Evolutionary conservation across 2,888 invertebrate species (phyloP).

Genomic region (Aelia acuminata): DNA sequence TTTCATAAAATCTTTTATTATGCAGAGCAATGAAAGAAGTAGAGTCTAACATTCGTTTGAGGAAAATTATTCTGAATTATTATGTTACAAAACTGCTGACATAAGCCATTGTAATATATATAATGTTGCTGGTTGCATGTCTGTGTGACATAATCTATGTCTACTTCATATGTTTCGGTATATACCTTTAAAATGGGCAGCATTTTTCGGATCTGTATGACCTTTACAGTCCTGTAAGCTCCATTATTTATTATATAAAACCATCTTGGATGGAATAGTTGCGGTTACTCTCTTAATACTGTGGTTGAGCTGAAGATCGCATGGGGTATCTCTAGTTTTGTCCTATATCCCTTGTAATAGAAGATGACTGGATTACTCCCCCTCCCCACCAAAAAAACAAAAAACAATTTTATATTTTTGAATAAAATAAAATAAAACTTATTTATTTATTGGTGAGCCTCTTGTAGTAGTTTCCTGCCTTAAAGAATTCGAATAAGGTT

Average conservation of each 20-base stretch:
- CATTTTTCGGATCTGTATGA: neutral
- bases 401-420: no score
- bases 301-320: neutral
- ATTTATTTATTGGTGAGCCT: no score
- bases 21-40: no score
- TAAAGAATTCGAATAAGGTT: no score
- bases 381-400: no score
- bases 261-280: constrained; percentile 22
- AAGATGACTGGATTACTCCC: no score
- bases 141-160: neutral
- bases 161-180: neutral
- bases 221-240: neutral
- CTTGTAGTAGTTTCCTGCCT: no score
- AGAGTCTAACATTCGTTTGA: neutral
- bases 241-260: neutral
- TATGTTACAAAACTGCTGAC: neutral
- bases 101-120: neutral
- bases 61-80: neutral
- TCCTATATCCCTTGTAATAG: no score
- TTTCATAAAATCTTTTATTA: no score
- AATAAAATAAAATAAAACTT: no score
- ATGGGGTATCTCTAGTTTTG: no score
- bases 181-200: neutral
- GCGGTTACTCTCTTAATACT: neutral
- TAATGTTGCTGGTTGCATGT: neutral